Evolutionary conservation across 2,888 invertebrate species (phyloP).

Genomic region (Ophonus ardosiacus): DNA sequence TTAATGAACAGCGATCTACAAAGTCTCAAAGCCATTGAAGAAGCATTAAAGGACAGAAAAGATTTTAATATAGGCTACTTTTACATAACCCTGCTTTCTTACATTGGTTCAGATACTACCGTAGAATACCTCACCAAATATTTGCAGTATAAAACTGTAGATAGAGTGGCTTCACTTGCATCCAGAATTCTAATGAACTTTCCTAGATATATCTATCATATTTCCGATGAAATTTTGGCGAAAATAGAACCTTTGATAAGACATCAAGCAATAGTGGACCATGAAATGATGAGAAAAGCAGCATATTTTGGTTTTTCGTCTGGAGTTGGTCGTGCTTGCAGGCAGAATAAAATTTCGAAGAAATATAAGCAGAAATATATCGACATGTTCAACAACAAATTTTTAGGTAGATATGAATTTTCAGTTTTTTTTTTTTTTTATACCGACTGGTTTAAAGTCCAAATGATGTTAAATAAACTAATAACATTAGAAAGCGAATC

Average conservation of each 20-base stretch:
- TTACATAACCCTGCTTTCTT: background rate
- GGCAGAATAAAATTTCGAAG: background rate
- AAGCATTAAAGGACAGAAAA: background rate
- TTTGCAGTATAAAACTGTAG: background rate
- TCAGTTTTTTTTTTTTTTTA: background rate
- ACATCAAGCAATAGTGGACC: background rate
- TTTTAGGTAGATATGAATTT: background rate
- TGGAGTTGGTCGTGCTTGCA: background rate
- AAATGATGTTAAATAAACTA: no score
- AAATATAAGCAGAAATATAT: constrained; percentile 4
- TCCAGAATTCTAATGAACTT: background rate
- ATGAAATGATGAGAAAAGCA: background rate
- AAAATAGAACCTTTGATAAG: background rate
- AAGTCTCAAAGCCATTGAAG: background rate
- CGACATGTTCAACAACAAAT: background rate
- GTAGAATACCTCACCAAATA: background rate
- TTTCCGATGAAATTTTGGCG: background rate
- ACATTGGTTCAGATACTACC: background rate
- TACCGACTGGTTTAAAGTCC: no score
- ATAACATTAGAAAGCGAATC: no score
- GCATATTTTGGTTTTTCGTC: background rate
- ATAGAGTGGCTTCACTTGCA: background rate
- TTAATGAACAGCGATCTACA: background rate
- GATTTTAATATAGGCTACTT: background rate
- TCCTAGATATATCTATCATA: background rate